Conservation (phyloP, 2,888 invertebrate species). For the Hydriomena furcata region DNA sequence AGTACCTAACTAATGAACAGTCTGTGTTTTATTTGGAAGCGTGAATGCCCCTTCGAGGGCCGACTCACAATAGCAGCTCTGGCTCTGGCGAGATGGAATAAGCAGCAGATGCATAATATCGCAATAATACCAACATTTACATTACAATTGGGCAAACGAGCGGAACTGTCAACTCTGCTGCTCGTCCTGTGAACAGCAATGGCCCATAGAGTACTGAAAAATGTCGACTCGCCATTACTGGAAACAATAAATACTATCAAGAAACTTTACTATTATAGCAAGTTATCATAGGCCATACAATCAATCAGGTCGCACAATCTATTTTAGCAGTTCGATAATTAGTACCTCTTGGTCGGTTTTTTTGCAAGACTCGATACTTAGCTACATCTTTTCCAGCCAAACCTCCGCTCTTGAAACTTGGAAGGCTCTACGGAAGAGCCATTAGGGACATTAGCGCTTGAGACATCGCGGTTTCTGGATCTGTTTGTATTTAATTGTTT, state of each 20-base stretch:
- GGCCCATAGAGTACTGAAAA: neutral
- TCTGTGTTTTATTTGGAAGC: neutral
- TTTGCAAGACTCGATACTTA: too few species aligned
- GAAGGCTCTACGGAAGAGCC: neutral
- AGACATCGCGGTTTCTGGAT: slow-evolving; percentile 10
- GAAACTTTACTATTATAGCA: too few species aligned
- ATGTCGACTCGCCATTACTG: neutral
- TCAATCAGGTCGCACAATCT: too few species aligned
- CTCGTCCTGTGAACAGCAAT: neutral
- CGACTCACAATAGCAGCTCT: too few species aligned
- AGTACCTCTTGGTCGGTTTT: too few species aligned
- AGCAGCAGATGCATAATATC: slow-evolving; percentile 19
- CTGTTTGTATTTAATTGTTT: slow-evolving; percentile 11
- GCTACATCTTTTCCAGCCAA: too few species aligned
- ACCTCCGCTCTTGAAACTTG: neutral
- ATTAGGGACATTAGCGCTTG: slow-evolving; percentile 11
- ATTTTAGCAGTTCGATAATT: too few species aligned
- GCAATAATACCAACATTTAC: slow-evolving; percentile 16
- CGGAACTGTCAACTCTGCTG: slow-evolving; percentile 17
- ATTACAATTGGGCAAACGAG: slow-evolving; percentile 28
- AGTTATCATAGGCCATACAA: too few species aligned
- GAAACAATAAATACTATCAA: neutral
- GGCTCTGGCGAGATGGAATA: neutral
- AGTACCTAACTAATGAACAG: neutral
- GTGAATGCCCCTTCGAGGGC: too few species aligned